Conservation (phyloP, 2,113 vertebrate genomes). For the Rhombomys opimus region DNA sequence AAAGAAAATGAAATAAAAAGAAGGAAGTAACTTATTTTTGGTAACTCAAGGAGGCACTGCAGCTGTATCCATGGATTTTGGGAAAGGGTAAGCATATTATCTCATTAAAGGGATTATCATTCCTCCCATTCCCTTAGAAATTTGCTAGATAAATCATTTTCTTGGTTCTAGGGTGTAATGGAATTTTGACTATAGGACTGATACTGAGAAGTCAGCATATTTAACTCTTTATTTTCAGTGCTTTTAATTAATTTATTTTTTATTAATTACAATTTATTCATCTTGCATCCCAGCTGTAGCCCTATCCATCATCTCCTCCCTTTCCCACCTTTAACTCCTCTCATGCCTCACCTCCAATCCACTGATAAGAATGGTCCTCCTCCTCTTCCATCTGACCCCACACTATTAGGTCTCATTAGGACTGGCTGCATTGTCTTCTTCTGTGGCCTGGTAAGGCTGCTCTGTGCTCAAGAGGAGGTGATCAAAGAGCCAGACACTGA, state of each 20-base stretch:
- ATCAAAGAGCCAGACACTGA: too few species aligned
- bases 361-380: too few species aligned
- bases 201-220: neutral
- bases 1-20: neutral
- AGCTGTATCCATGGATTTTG: neutral
- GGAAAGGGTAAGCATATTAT: neutral
- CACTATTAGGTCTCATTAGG: too few species aligned
- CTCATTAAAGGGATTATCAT: neutral
- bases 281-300: too few species aligned
- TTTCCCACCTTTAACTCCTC: too few species aligned
- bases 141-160: neutral
- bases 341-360: too few species aligned
- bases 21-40: neutral
- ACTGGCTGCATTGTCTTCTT: too few species aligned
- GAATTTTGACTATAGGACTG: neutral
- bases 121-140: neutral
- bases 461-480: too few species aligned
- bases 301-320: too few species aligned
- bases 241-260: neutral
- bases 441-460: too few species aligned
- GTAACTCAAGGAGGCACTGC: neutral
- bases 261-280: neutral
- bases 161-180: neutral
- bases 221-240: neutral
- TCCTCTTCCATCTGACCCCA: too few species aligned